Evolutionary conservation across 2,113 vertebrate species (phyloP).

Genomic region (Procavia capensis): DNA sequence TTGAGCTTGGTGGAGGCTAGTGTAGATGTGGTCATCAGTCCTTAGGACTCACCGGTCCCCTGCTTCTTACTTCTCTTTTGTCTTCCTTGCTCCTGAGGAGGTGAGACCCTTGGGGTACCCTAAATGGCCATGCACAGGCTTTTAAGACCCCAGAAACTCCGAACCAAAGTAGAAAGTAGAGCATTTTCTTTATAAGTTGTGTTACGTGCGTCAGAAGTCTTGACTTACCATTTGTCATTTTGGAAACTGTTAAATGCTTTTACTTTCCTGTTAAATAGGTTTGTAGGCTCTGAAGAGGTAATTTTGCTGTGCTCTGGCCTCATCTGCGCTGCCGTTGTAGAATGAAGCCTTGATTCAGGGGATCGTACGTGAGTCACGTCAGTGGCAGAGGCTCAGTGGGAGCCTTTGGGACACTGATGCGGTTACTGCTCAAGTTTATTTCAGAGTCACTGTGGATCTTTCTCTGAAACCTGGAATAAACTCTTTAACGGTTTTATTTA

Average conservation of each 20-base stretch:
- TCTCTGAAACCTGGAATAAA: not conserved
- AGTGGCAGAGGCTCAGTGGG: not conserved
- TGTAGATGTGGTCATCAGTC: too few species aligned
- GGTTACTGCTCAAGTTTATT: not conserved
- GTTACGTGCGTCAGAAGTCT: too few species aligned
- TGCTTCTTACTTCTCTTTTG: too few species aligned
- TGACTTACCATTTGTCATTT: not conserved
- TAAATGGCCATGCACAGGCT: too few species aligned
- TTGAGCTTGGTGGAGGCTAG: too few species aligned
- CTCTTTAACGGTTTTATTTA: conserved; percentile 50
- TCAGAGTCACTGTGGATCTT: conserved; percentile 1
- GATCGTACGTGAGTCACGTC: not conserved
- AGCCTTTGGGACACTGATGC: not conserved
- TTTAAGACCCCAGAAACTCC: too few species aligned
- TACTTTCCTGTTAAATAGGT: not conserved
- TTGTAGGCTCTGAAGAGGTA: not conserved
- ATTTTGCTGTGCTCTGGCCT: not conserved
- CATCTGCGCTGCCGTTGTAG: not conserved
- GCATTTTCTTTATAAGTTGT: too few species aligned
- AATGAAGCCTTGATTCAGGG: not conserved
- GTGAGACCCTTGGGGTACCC: too few species aligned
- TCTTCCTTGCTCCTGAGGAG: too few species aligned
- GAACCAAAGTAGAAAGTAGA: too few species aligned
- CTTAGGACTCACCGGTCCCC: too few species aligned
- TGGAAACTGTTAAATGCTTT: not conserved